A percentile compares a stretch with the other conserved stretches of the same genome.
Conservation (phyloP, 2,888 invertebrate genomes). For the Enchytraeus crypticus region DNA sequence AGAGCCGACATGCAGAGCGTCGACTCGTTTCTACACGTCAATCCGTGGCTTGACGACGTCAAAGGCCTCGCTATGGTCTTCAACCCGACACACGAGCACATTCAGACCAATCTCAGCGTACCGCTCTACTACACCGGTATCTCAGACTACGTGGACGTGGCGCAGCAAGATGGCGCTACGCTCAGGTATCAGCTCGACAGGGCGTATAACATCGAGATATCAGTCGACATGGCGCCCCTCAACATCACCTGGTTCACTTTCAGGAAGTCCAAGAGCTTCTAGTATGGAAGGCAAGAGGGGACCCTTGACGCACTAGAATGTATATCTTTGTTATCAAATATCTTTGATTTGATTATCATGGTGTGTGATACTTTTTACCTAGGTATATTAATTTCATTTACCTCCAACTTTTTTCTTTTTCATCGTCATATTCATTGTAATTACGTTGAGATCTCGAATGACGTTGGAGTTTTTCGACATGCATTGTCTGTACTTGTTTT, state of each 20-base stretch:
- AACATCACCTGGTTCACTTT: conserved; percentile 25
- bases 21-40: conserved; percentile 26
- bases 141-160: conserved; percentile 10
- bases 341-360: too few species aligned
- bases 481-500: too few species aligned
- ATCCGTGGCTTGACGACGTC: conserved; percentile 16
- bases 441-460: too few species aligned
- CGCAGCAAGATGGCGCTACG: conserved; percentile 11
- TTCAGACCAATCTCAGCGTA: conserved; percentile 13
- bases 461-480: too few species aligned
- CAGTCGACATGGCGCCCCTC: conserved; percentile 10
- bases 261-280: too few species aligned
- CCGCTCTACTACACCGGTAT: conserved; percentile 28
- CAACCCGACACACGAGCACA: conserved; percentile 21
- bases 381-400: too few species aligned
- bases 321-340: too few species aligned
- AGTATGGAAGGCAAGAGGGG: too few species aligned
- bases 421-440: too few species aligned
- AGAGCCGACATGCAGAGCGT: conserved; percentile 26
- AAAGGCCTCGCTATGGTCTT: conserved; percentile 27
- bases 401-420: too few species aligned
- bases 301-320: too few species aligned
- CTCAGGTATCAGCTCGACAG: conserved; percentile 13
- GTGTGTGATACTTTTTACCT: too few species aligned
- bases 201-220: conserved; percentile 16